Evolutionary conservation across 2,888 invertebrate genomes (phyloP), one percentile per base, ranked within the genome.

Genomic region (Chloromyia formosa): DNA sequence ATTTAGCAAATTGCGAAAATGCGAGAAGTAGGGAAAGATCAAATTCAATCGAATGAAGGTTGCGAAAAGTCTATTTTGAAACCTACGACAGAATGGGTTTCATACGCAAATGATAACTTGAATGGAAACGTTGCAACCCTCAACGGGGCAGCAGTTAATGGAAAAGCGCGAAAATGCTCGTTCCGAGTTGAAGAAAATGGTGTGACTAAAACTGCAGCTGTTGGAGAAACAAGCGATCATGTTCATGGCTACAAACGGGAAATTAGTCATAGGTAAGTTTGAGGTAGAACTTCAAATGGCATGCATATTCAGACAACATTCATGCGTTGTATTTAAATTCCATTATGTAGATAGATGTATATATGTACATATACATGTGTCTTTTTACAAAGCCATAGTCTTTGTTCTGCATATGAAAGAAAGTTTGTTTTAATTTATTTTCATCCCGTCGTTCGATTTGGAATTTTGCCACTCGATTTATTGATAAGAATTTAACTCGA

Each of bases 1-100:
- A 35, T 35, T 35, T 7, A 23, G 62, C 16, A 61, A 23, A 5
- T 60, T 60, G 23, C 22, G 74, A 79, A 76, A 75, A 90, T 90
- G 90, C 89, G 89, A 58, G 89, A 90, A 83, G 81, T 84, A 35
- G 85, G 85, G 10, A 86, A 86, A 80, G 86, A 86, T 75, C 3
- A 7, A 2, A 35, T 35, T 35, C 80, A 83, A 58, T 89, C 88
- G 79, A 89, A 89, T 81, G 86, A 85, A 35, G 88, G 89, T 82
- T 90, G 90, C 23, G 82, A 88, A 75, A 74, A 72, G 56, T 66
- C 54, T 12, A 75, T 71, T 54, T 35, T 72, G 18, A 72, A 74
- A 35, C 23, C 22, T 0, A 1, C 73, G 12, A 27, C 45, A 7
- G 18, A 49, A 16, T 40, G 61, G 35, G 22, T 27, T 23, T 35